phyloP scores from a whole-genome alignment of 2,113 vertebrate species.

The Petaurus breviceps region DNA sequence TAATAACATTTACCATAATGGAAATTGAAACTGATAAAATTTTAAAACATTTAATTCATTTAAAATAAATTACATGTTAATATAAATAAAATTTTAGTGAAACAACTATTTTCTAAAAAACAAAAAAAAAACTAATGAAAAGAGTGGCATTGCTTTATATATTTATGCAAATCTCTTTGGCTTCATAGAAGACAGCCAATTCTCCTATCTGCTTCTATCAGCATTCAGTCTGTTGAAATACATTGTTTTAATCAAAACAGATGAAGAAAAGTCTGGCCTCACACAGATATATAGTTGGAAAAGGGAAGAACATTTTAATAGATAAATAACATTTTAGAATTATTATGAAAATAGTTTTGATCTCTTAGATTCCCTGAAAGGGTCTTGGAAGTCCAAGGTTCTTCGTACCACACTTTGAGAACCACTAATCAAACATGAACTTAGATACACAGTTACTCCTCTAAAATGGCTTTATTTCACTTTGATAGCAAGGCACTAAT shows the following conservation, averaged over 20 bases:
- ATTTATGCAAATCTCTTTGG: background rate
- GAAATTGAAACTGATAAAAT: background rate
- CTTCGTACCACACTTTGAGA: background rate
- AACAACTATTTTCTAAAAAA: background rate
- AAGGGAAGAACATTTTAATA: background rate
- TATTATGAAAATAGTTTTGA: background rate
- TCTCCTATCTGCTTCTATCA: background rate
- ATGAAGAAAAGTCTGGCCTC: background rate
- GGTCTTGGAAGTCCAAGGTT: background rate
- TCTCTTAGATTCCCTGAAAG: background rate
- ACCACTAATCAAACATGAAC: background rate
- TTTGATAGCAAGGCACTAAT: background rate
- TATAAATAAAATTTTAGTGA: background rate
- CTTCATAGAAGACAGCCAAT: background rate
- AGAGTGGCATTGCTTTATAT: background rate
- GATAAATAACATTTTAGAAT: background rate
- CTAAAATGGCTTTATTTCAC: background rate
- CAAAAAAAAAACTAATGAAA: background rate
- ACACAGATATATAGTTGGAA: background rate
- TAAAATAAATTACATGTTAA: background rate
- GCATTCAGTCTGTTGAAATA: background rate
- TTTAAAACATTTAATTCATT: background rate
- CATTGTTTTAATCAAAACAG: background rate
- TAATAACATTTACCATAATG: background rate
- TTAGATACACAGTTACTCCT: background rate